phyloP scores from a whole-genome alignment of 2,888 invertebrate species.

The Timema cristinae region DNA sequence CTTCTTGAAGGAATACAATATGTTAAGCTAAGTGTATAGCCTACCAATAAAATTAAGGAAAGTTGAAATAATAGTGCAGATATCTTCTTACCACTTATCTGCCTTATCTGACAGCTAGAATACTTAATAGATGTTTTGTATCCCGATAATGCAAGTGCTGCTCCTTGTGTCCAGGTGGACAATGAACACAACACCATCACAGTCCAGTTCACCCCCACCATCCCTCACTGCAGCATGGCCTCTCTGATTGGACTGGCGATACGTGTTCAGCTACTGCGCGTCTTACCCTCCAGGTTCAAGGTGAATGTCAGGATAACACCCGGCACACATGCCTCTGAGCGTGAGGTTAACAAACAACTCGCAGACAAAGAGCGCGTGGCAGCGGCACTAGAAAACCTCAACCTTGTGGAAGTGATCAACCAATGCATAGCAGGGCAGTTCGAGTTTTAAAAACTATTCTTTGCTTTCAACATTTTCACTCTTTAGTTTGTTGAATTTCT shows the following conservation, averaged over 20 bases:
- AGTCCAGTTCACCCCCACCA: constrained; percentile 92
- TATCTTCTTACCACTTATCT: no score
- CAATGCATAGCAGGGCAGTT: constrained; percentile 63
- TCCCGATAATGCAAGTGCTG: neutral
- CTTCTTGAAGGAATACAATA: no score
- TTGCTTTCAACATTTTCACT: no score
- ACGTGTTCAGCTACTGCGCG: constrained; percentile 81
- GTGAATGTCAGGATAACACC: constrained; percentile 85
- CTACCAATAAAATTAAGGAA: no score
- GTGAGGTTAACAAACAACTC: constrained; percentile 93
- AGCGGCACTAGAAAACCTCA: constrained; percentile 91
- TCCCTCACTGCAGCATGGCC: constrained; percentile 99
- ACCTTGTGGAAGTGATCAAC: constrained; percentile 89
- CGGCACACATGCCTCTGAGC: constrained; percentile 88
- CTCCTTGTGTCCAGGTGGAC: constrained; percentile 54
- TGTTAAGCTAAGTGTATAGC: no score
- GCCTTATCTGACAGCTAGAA: no score
- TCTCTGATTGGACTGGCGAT: constrained; percentile 91
- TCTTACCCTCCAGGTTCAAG: constrained; percentile 76
- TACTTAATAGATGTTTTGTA: no score
- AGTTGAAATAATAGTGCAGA: no score
- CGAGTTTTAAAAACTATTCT: no score
- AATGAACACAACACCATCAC: constrained; percentile 66
- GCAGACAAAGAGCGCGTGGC: constrained; percentile 97
- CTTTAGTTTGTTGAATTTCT: no score